Base-by-base conservation (phyloP, 37 sponge, comb jelly and placozoan species). In the Bolinopsis microptera region DNA sequence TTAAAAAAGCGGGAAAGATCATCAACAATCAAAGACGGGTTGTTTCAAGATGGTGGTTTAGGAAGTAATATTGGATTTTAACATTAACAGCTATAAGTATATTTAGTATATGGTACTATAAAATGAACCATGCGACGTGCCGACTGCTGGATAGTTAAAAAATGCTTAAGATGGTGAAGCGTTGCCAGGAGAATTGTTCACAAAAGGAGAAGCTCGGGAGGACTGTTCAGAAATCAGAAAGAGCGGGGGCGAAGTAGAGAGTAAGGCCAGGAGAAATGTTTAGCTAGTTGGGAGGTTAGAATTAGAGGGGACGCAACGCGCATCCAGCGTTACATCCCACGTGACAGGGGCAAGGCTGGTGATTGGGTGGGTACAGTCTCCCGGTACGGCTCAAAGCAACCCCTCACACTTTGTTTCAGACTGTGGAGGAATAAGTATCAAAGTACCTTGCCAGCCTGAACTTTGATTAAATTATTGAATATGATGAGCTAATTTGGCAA, bases 401-500 rank as follows among this genome's bases (percentile, higher is more conserved):
- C 61, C 61, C 61, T 48, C 61, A 48, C 61, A 48, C 61, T 48
- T 48, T 48, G 61, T 48, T 48, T 48, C 61, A 48, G 61, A 48
- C 61, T 48, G 61, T 13, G 13, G 61, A 48, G 61, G 61, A 48
- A 48, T 48, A 48, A 48, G 61, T 48, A 48, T 48, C 61, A 48
- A 48, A 48, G 61, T 48, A 48, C 61, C 61, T 48, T 48, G 61
- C 61, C 61, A 48, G 61, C 61, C 61, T 48, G 36, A 35, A 32
- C 35, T 35, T 18, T 77, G 80, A 77, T 77, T 77, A 77, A 77
- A 77, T 77, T 77, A 77, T 32, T 32, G 27, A 77, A 77, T 77
- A 32, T 35, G 80, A 77, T 77, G 33, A 77, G 80, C 80, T 77
- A 77, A 77, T 77, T 77, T 77, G 80, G 35, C 35, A 77, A 77